phyloP scores from a whole-genome alignment of 2,113 vertebrate genomes.

The Oxygymnocypris stewartii region DNA sequence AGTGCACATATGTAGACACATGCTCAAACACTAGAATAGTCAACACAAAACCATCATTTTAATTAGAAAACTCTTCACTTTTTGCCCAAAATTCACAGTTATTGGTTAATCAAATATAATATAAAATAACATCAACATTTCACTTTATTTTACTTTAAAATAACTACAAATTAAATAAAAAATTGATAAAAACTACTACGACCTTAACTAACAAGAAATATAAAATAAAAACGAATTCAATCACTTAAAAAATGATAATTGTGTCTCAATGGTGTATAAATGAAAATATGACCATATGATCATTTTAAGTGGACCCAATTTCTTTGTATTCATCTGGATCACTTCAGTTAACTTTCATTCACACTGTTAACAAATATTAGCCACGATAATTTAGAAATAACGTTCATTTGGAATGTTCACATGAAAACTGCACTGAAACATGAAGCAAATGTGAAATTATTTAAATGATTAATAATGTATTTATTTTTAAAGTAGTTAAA shows the following conservation, averaged over 20 bases:
- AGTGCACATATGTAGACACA: conserved; percentile 3
- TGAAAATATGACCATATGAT: no score
- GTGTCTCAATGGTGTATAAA: no score
- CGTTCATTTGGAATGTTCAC: not conserved
- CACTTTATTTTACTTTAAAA: no score
- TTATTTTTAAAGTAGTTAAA: no score
- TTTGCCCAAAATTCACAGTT: not conserved
- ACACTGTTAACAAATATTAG: not conserved
- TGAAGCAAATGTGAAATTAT: not conserved
- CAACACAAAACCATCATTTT: not conserved
- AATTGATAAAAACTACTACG: no score
- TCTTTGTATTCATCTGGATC: not conserved
- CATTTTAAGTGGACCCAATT: not conserved
- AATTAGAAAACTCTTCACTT: not conserved
- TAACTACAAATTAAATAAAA: no score
- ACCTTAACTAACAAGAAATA: no score
- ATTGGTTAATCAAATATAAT: not conserved
- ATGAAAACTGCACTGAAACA: no score
- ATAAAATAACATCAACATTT: no score
- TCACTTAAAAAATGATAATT: no score
- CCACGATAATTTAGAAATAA: not conserved
- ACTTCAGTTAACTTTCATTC: not conserved
- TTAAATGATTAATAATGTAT: not conserved
- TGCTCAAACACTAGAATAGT: not conserved
- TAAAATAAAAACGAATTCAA: no score